Percentiles rank a stretch among this genome's conserved stretches.
Evolutionary conservation across 2,888 invertebrate species (phyloP).

Genomic region (Ctena decussata): DNA sequence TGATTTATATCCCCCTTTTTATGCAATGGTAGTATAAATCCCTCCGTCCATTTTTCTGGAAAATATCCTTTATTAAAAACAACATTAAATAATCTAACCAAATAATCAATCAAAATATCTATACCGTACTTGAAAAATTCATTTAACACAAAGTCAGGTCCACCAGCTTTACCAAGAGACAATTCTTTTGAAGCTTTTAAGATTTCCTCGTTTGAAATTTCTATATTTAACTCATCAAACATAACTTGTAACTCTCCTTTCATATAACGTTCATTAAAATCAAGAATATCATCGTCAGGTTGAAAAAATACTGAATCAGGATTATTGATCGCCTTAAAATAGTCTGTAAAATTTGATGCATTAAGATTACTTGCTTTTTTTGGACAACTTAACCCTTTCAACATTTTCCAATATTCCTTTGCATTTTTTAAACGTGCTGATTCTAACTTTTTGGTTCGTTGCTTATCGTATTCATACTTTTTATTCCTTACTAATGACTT

Average conservation of each 20-base stretch:
- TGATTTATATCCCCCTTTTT: background rate
- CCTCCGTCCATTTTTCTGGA: background rate
- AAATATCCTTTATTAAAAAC: background rate
- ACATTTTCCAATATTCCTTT: slow-evolving; percentile 12
- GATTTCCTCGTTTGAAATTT: background rate
- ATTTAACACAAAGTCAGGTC: background rate
- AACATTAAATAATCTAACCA: background rate
- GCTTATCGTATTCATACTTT: background rate
- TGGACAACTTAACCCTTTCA: background rate
- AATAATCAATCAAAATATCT: background rate
- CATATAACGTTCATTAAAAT: background rate
- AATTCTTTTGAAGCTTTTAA: background rate
- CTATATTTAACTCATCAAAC: background rate
- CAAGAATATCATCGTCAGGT: background rate
- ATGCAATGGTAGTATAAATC: background rate
- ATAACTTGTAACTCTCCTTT: background rate
- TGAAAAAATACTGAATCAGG: background rate
- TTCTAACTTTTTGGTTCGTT: slow-evolving; percentile 16
- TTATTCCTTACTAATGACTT: background rate
- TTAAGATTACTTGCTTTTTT: background rate
- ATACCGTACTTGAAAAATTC: background rate
- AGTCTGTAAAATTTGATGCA: background rate
- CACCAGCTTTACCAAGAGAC: background rate
- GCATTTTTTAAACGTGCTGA: slow-evolving; percentile 9
- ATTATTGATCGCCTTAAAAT: background rate